Percentiles rank a stretch among this genome's conserved stretches.
Evolutionary conservation across 2,797 vertebrate genomes (phyloP).

Genomic region (Australoheros facetus): DNA sequence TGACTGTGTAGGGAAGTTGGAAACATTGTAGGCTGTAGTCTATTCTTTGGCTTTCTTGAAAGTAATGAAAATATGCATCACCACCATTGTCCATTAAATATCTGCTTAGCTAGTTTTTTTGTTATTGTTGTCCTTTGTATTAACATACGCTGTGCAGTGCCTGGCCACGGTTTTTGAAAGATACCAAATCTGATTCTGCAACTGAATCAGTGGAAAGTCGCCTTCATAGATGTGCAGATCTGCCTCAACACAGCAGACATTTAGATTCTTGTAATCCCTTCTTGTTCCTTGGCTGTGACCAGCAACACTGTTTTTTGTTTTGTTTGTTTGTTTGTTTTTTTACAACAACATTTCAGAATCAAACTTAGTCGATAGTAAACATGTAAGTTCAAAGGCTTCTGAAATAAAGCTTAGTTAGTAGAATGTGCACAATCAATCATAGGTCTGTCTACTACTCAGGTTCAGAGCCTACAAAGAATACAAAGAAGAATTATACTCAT

Average conservation of each 20-base stretch:
- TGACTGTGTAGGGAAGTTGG: background rate
- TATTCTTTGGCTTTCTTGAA: background rate
- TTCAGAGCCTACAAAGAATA: background rate
- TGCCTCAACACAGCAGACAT: background rate
- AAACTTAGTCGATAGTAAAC: background rate
- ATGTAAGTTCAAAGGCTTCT: background rate
- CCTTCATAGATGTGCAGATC: fast-evolving
- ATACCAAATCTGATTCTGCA: background rate
- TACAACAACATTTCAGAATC: background rate
- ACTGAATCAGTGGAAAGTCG: fast-evolving
- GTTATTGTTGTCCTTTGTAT: too few species aligned
- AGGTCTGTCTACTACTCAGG: background rate
- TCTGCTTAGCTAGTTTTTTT: background rate
- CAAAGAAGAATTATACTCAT: background rate
- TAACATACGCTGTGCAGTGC: background rate
- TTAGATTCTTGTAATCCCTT: background rate
- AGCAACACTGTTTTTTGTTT: background rate
- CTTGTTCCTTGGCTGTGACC: background rate
- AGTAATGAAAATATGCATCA: background rate
- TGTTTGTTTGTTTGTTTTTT: too few species aligned
- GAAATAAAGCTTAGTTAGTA: background rate
- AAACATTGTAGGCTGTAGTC: background rate
- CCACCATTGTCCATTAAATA: background rate
- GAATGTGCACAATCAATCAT: background rate
- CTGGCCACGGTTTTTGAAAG: background rate